Conservation (phyloP, 2,113 vertebrate species). For the Myiopsitta monachus region DNA sequence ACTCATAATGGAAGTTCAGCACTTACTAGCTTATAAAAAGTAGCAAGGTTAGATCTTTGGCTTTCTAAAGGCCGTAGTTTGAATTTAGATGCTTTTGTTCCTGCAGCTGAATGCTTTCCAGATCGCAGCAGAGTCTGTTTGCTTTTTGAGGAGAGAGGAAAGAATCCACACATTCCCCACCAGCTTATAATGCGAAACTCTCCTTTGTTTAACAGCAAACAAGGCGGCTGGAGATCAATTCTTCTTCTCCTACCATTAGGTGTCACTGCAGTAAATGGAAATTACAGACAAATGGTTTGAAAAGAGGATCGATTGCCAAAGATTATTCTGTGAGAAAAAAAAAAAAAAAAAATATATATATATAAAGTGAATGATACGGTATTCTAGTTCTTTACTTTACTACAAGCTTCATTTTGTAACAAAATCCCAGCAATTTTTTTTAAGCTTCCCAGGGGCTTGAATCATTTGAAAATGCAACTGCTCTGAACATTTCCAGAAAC, state of each 20-base stretch:
- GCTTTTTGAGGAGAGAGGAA: slow-evolving; percentile 36
- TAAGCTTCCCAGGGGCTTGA: background rate
- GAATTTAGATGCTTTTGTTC: slow-evolving; percentile 51
- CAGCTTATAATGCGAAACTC: background rate
- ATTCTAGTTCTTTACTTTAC: background rate
- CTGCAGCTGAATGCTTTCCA: slow-evolving; percentile 54
- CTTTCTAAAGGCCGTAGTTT: background rate
- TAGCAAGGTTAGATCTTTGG: background rate
- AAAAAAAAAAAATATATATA: background rate
- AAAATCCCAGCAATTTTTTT: background rate
- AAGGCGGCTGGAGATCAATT: slow-evolving; percentile 41
- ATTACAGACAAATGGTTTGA: slow-evolving; percentile 49
- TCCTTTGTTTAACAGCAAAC: slow-evolving; percentile 59
- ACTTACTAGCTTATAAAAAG: background rate
- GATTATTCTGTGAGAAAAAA: background rate
- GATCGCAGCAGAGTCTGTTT: slow-evolving; percentile 40
- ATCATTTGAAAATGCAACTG: background rate
- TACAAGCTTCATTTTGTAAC: background rate
- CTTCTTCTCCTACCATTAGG: slow-evolving; percentile 64
- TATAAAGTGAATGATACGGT: background rate
- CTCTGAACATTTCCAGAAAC: background rate
- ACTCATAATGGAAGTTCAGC: background rate
- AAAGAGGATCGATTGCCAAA: slow-evolving; percentile 14
- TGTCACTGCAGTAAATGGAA: slow-evolving; percentile 71
- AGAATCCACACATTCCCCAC: slow-evolving; percentile 51